These are phyloP conservation scores for Agrochola circellaris DNA, from an alignment of 2,888 invertebrate species.

Conservation along the genomic window DNA sequence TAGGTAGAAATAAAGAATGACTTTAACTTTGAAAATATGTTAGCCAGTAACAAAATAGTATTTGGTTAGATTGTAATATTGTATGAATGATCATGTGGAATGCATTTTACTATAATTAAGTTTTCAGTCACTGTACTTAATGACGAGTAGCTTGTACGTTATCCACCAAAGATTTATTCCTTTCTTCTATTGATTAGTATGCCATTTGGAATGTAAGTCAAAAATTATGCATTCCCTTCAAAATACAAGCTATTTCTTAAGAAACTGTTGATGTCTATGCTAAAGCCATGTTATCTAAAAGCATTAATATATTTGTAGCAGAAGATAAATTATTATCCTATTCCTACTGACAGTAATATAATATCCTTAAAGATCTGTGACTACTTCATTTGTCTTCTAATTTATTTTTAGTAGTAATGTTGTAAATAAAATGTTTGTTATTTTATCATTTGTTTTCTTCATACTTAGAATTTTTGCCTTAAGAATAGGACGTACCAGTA, in stretches of 20 bases:
- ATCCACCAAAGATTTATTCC: conserved; percentile 50
- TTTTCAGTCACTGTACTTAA: conserved; percentile 44
- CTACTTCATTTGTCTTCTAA: conserved; percentile 44
- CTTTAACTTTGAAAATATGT: conserved; percentile 26
- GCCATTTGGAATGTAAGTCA: neutral
- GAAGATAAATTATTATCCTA: neutral
- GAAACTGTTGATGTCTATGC: neutral
- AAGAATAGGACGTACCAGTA: too few relatives aligned
- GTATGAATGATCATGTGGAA: conserved; percentile 52
- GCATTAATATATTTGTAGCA: neutral
- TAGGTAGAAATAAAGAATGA: conserved; percentile 16
- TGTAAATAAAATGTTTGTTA: conserved; percentile 73
- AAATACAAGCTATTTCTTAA: neutral
- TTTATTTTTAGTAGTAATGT: conserved; percentile 66
- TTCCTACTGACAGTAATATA: neutral
- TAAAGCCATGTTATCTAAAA: neutral
- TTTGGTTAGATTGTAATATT: conserved; percentile 28
- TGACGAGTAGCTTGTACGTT: conserved; percentile 11
- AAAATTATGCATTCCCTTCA: neutral
- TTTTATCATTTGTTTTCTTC: conserved; percentile 18
- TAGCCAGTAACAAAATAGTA: conserved; percentile 24
- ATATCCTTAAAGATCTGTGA: conserved; percentile 33
- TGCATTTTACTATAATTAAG: conserved; percentile 48
- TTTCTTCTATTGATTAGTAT: neutral
- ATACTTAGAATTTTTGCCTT: neutral